phyloP scores from a whole-genome alignment of 2,888 invertebrate species.

The Lagria hirta region DNA sequence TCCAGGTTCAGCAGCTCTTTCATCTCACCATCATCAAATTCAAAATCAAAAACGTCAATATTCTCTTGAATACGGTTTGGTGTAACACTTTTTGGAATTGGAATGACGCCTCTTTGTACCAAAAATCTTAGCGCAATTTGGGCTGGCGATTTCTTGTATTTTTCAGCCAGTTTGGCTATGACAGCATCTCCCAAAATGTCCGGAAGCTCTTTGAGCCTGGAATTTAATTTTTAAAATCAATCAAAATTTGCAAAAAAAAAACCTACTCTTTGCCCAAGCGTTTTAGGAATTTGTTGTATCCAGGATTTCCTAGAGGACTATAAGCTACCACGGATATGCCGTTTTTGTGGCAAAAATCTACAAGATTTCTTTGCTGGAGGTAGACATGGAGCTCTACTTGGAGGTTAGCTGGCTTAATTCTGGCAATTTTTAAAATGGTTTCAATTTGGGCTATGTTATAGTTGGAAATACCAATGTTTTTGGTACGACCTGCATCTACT shows the following conservation, averaged over 20 bases:
- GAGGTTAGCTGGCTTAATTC: slow-evolving; percentile 61
- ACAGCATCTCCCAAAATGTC: slow-evolving; percentile 41
- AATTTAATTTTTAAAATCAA: slow-evolving; percentile 14
- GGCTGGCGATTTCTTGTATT: slow-evolving; percentile 66
- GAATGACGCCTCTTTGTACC: slow-evolving; percentile 67
- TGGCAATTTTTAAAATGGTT: slow-evolving; percentile 60
- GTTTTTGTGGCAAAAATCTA: slow-evolving; percentile 46
- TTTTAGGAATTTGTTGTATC: no score
- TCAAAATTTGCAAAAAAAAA: background rate
- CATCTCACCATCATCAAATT: slow-evolving; percentile 62
- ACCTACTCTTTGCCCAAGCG: slow-evolving; percentile 39
- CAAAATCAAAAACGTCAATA: slow-evolving; percentile 69
- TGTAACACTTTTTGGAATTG: slow-evolving; percentile 80
- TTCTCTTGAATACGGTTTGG: slow-evolving; percentile 70
- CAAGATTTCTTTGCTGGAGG: slow-evolving; percentile 56
- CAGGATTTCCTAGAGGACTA: slow-evolving; percentile 55
- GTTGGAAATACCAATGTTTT: slow-evolving; percentile 80
- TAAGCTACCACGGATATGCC: slow-evolving; percentile 57
- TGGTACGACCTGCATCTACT: slow-evolving; percentile 66
- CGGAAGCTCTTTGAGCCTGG: slow-evolving; percentile 1
- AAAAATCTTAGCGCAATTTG: slow-evolving; percentile 69
- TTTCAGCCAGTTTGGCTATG: slow-evolving; percentile 54
- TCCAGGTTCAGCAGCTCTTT: slow-evolving; percentile 60
- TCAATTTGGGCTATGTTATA: slow-evolving; percentile 71
- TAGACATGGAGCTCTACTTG: slow-evolving; percentile 66